Conservation (phyloP, 2,888 invertebrate genomes). For the Alviniconcha strummeri region DNA sequence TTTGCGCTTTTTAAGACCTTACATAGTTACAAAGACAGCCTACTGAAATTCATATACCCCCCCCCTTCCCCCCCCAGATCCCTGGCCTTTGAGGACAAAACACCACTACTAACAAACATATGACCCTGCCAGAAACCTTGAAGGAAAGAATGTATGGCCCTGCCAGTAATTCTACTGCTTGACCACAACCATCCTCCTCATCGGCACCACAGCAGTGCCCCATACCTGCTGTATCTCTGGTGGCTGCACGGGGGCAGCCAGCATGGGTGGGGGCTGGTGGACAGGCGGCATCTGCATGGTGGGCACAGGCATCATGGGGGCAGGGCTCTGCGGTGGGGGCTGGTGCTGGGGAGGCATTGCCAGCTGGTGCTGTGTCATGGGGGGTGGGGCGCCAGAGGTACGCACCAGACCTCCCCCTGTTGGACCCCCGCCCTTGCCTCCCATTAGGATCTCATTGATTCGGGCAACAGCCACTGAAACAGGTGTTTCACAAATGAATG, state of each 20-base stretch:
- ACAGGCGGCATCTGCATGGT: conserved; percentile 30
- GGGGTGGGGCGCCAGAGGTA: conserved; percentile 40
- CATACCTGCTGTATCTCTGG: conserved; percentile 27
- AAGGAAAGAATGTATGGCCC: no score
- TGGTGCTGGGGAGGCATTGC: conserved; percentile 33
- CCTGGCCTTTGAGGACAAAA: no score
- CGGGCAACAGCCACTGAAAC: conserved; percentile 76
- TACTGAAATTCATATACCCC: no score
- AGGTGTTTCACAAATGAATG: neutral
- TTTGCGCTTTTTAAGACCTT: no score
- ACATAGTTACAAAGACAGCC: no score
- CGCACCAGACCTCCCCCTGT: conserved; percentile 34
- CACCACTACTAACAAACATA: no score
- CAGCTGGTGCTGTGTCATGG: conserved; percentile 59
- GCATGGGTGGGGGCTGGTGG: conserved; percentile 36
- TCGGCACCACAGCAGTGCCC: neutral
- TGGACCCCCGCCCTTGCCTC: conserved; percentile 14
- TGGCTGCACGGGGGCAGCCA: conserved; percentile 26
- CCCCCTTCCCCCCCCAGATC: no score
- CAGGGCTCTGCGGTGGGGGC: conserved; percentile 44
- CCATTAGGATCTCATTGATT: conserved; percentile 76
- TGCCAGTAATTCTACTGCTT: no score
- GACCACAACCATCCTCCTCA: no score
- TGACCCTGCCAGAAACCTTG: no score
- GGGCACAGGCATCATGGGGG: conserved; percentile 59